Percentiles rank a stretch among this genome's conserved stretches.
Conservation (phyloP, 2,888 invertebrate genomes). For the Zonitis immaculata region DNA sequence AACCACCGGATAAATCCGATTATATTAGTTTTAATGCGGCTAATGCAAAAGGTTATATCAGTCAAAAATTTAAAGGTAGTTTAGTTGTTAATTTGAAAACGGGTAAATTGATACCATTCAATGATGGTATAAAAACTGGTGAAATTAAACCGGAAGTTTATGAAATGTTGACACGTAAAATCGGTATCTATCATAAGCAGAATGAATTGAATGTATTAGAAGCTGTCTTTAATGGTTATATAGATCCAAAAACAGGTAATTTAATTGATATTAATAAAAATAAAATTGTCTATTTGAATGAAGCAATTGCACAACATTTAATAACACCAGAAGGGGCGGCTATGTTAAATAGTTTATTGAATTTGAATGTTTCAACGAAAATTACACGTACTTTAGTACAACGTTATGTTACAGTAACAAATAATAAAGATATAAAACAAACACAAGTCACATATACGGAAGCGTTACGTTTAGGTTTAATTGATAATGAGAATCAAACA, state of each 20-base stretch:
- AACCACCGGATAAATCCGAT: slow-evolving; percentile 74
- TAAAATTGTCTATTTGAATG: slow-evolving; percentile 73
- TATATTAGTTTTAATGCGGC: slow-evolving; percentile 82
- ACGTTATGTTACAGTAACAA: slow-evolving; percentile 74
- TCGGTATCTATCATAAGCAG: slow-evolving; percentile 74
- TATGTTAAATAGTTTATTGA: slow-evolving; percentile 75
- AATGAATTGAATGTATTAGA: slow-evolving; percentile 79
- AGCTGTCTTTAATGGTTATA: slow-evolving; percentile 77
- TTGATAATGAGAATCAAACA: slow-evolving; percentile 72
- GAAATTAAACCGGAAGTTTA: slow-evolving; percentile 79
- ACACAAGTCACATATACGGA: slow-evolving; percentile 70
- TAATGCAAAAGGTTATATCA: slow-evolving; percentile 69
- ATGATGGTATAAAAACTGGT: slow-evolving; percentile 73
- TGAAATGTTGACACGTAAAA: slow-evolving; percentile 77
- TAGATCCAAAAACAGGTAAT: slow-evolving; percentile 86
- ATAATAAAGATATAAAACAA: slow-evolving; percentile 56
- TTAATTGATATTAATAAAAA: slow-evolving; percentile 70
- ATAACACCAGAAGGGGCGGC: slow-evolving; percentile 86
- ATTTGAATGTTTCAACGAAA: slow-evolving; percentile 82
- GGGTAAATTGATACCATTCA: slow-evolving; percentile 70
- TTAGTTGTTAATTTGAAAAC: slow-evolving; percentile 67
- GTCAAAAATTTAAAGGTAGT: slow-evolving; percentile 67
- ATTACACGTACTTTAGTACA: slow-evolving; percentile 82
- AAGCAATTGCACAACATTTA: slow-evolving; percentile 78
- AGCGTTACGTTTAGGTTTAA: slow-evolving; percentile 70